Evolutionary conservation across 2,797 vertebrate genomes (phyloP), one percentile per base, ranked within the genome.

Genomic region (Hozukius guyotensis): DNA sequence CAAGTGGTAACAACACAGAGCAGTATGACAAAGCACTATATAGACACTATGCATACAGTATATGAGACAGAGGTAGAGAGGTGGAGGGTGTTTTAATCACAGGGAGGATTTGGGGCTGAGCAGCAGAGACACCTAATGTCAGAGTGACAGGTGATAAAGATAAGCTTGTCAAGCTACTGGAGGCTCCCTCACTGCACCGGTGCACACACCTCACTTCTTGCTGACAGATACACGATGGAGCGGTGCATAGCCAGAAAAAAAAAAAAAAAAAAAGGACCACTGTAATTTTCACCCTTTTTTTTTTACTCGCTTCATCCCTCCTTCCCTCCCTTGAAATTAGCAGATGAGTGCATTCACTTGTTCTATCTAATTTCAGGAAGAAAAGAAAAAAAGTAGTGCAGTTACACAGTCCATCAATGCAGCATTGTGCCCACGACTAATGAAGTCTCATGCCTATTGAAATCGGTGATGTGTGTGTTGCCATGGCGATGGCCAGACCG

Each of bases 131-230:
- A 73, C 84, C 85, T 74, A 62, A 86, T 88, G 82, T 89, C 88
- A 90, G 87, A 92, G 73, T 90, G 90, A 89, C 86, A 90, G 89
- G 87, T 91, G 93, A 94, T 92, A 91, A 90, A 93, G 89, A 93
- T 91, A 81, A 92, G 87, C 80, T 78, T 89, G 92, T 94, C 91
- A 93, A 85, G 81, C 78, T 73, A 84, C 84, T 75, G 90, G 79
- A 91, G 84, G 88, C 81, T 77, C 64, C 78, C 80, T 87, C 77
- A 49, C 80, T 75, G 80, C 83, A 81, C 79, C 12, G 14, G 22
- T 86, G 88, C 87, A 83, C 85, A 89, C 78, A 77, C 77, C 75
- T 87, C 77, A 70, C 81, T 69, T 85, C 82, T 77, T 52, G 53
- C 84, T 89, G 92, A 91, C 91, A 89, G 91, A 83, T 72, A 85